Conservation (phyloP, 1,140 invertebrate species). For the Lasioglossum albipes region DNA sequence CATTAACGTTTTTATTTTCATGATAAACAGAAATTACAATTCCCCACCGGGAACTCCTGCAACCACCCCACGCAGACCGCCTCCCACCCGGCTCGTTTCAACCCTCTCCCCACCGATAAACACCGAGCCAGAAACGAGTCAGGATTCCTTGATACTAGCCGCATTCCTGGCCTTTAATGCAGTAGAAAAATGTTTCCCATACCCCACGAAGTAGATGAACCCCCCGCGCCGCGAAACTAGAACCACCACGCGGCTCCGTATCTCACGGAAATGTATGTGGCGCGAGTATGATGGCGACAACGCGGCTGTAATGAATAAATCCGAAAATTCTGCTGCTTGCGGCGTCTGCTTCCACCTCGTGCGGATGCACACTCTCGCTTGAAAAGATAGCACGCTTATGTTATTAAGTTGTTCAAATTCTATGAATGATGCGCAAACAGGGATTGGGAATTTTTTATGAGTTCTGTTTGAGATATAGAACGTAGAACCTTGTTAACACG, state of each 20-base stretch:
- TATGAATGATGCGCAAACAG: too few species aligned
- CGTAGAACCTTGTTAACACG: too few species aligned
- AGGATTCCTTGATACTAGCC: conserved; percentile 17
- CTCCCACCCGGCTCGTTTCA: background rate
- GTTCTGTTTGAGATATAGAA: too few species aligned
- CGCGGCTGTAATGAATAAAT: conserved; percentile 61
- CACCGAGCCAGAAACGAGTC: conserved; percentile 17
- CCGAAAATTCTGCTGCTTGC: conserved; percentile 45
- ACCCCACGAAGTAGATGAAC: conserved; percentile 32
- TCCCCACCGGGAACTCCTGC: background rate
- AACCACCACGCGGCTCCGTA: conserved; percentile 31
- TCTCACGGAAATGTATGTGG: conserved; percentile 57
- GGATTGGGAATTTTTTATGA: too few species aligned
- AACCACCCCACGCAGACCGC: too few species aligned
- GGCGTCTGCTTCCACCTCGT: background rate
- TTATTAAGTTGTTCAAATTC: too few species aligned
- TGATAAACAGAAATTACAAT: conserved; percentile 29
- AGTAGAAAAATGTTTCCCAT: conserved; percentile 59
- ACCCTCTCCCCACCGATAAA: conserved; percentile 19
- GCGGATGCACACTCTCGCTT: background rate
- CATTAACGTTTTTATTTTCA: conserved; percentile 38
- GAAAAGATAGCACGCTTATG: too few species aligned
- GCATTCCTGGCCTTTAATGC: conserved; percentile 61
- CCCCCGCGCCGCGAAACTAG: background rate
- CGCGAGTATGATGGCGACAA: conserved; percentile 55